A percentile compares a stretch with the other conserved stretches of the same genome.
phyloP scores from a whole-genome alignment of 2,113 vertebrate genomes.

The Cyphomyrus plagiostoma region DNA sequence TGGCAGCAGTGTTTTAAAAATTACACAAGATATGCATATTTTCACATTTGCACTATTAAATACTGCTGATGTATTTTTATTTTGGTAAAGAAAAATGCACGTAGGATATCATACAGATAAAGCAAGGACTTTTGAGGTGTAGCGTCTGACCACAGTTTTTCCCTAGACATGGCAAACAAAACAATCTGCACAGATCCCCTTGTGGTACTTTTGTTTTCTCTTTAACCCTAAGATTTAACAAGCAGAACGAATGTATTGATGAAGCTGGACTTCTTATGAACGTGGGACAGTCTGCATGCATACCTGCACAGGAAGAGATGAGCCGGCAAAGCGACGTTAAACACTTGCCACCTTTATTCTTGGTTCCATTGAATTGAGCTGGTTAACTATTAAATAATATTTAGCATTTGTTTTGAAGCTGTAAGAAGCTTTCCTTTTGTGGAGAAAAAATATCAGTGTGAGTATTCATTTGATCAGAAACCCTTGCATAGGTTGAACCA shows the following conservation, averaged over 20 bases:
- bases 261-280: slow-evolving; percentile 15
- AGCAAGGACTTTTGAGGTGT: not conserved
- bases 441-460: not conserved
- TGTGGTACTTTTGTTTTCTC: not conserved
- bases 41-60: slow-evolving; percentile 20
- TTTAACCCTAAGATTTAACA: not conserved
- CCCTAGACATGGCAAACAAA: not conserved
- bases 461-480: not conserved
- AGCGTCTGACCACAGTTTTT: not conserved
- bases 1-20: slow-evolving; percentile 7
- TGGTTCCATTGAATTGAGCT: not conserved
- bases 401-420: not conserved
- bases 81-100: too few species aligned
- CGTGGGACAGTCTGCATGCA: not conserved
- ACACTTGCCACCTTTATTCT: not conserved
- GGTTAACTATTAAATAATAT: not conserved
- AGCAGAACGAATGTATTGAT: slow-evolving; percentile 15
- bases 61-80: not conserved
- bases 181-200: not conserved
- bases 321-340: not conserved
- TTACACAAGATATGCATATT: slow-evolving; percentile 9
- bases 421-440: not conserved
- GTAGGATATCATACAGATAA: not conserved
- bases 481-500: not conserved
- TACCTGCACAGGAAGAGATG: not conserved